Percentiles rank a stretch among this genome's conserved stretches.
Conservation (phyloP, 2,888 invertebrate genomes). For the Amblyjoppa proteus region DNA sequence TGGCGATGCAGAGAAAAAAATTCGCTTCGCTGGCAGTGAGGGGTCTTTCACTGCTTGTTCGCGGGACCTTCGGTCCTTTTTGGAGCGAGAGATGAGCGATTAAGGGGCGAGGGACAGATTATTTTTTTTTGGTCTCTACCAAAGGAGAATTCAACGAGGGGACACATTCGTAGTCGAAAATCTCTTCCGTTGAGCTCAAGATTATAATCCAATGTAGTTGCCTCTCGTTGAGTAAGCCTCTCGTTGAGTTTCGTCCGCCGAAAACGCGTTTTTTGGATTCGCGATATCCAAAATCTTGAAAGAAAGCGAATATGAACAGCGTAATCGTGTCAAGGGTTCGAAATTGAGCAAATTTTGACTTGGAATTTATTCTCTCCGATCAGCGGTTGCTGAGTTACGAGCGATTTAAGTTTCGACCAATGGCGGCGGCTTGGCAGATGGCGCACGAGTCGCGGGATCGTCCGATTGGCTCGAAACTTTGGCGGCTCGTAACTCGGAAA, state of each 20-base stretch:
- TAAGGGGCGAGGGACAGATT: not conserved
- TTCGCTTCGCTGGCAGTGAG: slow-evolving; percentile 23
- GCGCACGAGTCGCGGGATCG: not conserved
- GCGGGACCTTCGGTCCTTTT: slow-evolving; percentile 30
- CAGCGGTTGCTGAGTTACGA: not conserved
- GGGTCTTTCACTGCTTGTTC: slow-evolving; percentile 3
- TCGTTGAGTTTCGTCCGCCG: not conserved
- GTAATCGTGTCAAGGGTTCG: not conserved
- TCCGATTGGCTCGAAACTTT: not conserved
- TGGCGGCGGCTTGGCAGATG: not conserved
- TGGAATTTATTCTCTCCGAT: not conserved
- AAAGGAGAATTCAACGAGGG: not conserved
- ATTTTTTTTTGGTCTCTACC: not conserved
- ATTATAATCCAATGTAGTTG: not conserved
- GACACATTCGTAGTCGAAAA: not conserved
- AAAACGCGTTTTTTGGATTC: not conserved
- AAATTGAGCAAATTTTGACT: not conserved
- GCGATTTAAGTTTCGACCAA: not conserved
- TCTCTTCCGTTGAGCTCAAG: not conserved
- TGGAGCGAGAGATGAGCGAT: slow-evolving; percentile 13
- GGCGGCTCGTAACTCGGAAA: not conserved
- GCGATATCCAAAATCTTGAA: not conserved
- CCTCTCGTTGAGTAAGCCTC: not conserved
- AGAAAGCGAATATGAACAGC: not conserved
- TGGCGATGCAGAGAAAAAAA: slow-evolving; percentile 47